Evolutionary conservation across 2,888 invertebrate species (phyloP), one percentile per base, ranked within the genome.

Genomic region (Malthinus flaveolus): DNA sequence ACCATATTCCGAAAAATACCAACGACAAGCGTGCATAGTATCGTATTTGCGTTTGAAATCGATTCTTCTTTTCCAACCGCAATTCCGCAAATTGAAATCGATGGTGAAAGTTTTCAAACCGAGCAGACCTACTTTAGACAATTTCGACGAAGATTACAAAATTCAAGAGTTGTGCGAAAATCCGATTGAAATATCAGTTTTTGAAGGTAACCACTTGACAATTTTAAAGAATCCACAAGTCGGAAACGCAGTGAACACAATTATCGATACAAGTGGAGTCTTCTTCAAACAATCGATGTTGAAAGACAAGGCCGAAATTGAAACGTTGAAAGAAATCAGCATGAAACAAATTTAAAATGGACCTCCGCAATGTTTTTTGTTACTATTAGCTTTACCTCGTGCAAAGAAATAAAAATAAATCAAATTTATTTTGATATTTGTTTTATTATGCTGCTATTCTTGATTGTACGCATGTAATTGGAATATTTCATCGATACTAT

Each of bases 161-260:
- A 74, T 91, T 0, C 82, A 84, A 0, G 81, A 83, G 73, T 73
- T 82, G 15, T 86, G 86, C 0, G 81, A 82, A 23, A 80, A 81
- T 0, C 80, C 80, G 1, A 82, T 89, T 0, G 81, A 82, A 0
- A 79, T 90, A 0, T 83, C 85, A 67, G 83, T 81, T 45, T 78
- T 89, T n/a, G 88, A 89, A 69, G 91, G 91, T 7, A 87, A 88
- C 71, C 91, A 92, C 68, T 74, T 83, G 0, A 85, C 85, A 36
- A 88, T 91, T 68, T 71, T 91, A 65, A 85, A 89, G 9, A 88
- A 86, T 68, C 80, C 83, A 47, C 84, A 84, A 65, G 78, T 86
- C 47, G 83, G 85, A 0, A 80, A 84, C 59, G 79, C 85, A n/a
- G 85, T 89, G 32, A 87, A 87, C 62, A 46, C 34, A 1, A 48